These are phyloP conservation scores for Phocoena phocoena DNA, from an alignment of 2,113 vertebrate genomes.

Conservation along the genomic window DNA sequence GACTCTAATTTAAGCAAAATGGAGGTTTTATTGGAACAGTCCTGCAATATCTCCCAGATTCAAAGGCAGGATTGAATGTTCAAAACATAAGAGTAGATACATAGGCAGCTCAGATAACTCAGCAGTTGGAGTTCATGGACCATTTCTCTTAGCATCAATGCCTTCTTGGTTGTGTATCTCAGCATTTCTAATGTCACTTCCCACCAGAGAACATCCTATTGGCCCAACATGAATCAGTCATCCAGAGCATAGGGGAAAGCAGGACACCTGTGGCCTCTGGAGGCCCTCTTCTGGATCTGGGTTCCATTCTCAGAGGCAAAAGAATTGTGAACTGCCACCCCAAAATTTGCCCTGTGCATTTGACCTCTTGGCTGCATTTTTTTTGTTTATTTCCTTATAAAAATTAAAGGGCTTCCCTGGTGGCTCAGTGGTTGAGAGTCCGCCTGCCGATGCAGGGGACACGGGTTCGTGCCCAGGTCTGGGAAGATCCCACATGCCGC, in stretches of 20 bases:
- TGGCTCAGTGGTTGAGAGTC: too few species aligned
- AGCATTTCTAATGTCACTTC: neutral
- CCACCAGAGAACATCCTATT: neutral
- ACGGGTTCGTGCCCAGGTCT: accelerated
- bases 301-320: neutral
- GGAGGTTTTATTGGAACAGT: neutral
- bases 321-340: neutral
- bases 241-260: neutral
- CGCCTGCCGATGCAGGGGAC: too few species aligned
- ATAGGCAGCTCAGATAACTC: neutral
- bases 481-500: too few species aligned
- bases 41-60: neutral
- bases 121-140: neutral
- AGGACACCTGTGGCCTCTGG: neutral
- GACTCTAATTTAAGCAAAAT: neutral
- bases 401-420: neutral
- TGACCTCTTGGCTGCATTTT: neutral
- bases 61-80: neutral
- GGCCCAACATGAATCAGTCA: neutral
- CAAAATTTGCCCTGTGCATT: neutral
- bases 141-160: neutral
- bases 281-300: neutral
- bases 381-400: neutral
- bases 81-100: neutral
- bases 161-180: neutral